A percentile compares a stretch with the other conserved stretches of the same genome.
phyloP scores from a whole-genome alignment of 92 coral and sea anemone genomes.

The Montipora capitata region DNA sequence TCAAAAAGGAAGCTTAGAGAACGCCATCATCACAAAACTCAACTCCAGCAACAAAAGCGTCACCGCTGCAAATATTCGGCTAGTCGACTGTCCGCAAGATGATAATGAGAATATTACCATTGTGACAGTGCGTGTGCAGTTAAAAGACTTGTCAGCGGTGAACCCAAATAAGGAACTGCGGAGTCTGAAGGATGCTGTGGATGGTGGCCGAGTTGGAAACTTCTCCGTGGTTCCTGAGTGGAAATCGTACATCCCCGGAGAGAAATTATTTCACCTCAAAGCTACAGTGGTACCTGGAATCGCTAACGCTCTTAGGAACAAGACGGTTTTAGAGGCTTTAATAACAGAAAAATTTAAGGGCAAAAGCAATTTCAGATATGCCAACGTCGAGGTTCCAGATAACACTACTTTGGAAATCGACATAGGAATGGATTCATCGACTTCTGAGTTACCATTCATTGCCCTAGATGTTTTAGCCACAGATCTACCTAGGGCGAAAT shows the following conservation, averaged over 20 bases:
- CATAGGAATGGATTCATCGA: slow-evolving; percentile 47
- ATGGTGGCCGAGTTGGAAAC: slow-evolving; percentile 24
- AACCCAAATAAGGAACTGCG: slow-evolving; percentile 27
- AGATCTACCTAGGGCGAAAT: slow-evolving; percentile 5
- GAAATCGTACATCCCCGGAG: slow-evolving; percentile 40
- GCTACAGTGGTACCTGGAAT: not conserved
- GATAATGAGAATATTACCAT: slow-evolving; percentile 29
- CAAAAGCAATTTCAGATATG: slow-evolving; percentile 3
- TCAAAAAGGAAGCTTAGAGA: slow-evolving; percentile 1
- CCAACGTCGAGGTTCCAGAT: not conserved
- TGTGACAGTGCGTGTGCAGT: slow-evolving; percentile 37
- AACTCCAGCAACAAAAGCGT: not conserved
- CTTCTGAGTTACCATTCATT: slow-evolving; percentile 14
- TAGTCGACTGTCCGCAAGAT: slow-evolving; percentile 19
- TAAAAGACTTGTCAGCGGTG: not conserved
- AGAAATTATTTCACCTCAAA: not conserved
- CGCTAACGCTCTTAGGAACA: not conserved
- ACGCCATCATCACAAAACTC: not conserved
- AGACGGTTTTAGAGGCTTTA: not conserved
- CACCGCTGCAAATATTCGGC: not conserved
- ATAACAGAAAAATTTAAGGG: slow-evolving; percentile 10
- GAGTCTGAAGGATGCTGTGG: slow-evolving; percentile 21
- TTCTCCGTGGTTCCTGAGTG: slow-evolving; percentile 38
- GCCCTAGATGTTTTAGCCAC: slow-evolving; percentile 37
- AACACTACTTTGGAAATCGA: slow-evolving; percentile 20